A percentile compares a stretch with the other conserved stretches of the same genome.
phyloP scores from a whole-genome alignment of 2,113 vertebrate genomes.

The Sisor rabdophorus region DNA sequence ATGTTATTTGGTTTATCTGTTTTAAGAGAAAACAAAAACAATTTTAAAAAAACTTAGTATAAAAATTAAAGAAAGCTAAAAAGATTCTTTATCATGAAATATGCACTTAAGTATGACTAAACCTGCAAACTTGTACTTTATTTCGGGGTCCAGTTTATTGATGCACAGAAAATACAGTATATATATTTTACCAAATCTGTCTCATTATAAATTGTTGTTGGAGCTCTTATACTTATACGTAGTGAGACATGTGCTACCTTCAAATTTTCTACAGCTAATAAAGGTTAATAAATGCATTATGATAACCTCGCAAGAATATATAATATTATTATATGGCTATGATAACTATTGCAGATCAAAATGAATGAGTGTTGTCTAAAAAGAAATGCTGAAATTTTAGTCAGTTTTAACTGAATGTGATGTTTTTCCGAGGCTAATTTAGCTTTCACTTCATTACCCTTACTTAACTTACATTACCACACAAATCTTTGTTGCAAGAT shows the following conservation, averaged over 20 bases:
- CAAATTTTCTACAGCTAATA: background rate
- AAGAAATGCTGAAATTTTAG: background rate
- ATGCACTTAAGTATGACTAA: no score
- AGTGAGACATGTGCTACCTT: background rate
- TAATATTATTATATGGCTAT: background rate
- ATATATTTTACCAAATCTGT: no score
- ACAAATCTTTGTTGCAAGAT: constrained; percentile 23
- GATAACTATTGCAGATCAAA: background rate
- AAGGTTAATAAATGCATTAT: background rate
- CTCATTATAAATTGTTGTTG: no score
- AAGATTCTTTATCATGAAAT: no score
- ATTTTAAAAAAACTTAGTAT: no score
- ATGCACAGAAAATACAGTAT: no score
- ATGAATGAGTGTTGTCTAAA: background rate
- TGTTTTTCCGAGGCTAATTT: constrained; percentile 7
- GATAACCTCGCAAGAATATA: background rate
- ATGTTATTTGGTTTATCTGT: no score
- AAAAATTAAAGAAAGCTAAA: no score
- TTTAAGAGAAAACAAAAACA: no score
- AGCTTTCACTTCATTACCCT: constrained; percentile 24
- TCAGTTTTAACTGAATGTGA: constrained; percentile 5
- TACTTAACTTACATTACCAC: constrained; percentile 38
- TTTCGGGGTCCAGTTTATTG: no score
- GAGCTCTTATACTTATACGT: no score
- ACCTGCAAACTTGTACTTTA: no score